Conservation (phyloP, 2,113 vertebrate species). For the Platanista minor region DNA sequence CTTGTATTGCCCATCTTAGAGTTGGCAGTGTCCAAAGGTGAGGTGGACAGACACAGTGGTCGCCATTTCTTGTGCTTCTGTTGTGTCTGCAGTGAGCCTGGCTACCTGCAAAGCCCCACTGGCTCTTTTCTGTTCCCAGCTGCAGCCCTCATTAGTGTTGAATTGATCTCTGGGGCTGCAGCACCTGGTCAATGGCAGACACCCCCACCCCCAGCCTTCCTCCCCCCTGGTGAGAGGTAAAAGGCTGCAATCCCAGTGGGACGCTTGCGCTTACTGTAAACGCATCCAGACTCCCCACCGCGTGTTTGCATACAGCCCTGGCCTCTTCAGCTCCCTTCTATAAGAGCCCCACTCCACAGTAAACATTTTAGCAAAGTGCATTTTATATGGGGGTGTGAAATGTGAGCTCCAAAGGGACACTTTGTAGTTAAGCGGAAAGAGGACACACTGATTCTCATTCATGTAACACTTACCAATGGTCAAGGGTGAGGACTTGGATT, state of each 20-base stretch:
- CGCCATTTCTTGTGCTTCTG: not conserved
- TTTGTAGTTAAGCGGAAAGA: conserved; percentile 30
- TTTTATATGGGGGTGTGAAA: not conserved
- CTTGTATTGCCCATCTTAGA: rapidly evolving
- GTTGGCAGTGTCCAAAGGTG: not conserved
- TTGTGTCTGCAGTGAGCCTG: not conserved
- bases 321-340: not conserved
- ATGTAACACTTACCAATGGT: not conserved
- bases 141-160: conserved; percentile 51
- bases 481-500: conserved; percentile 10
- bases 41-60: not conserved
- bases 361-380: conserved; percentile 57
- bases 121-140: conserved; percentile 30
- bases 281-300: conserved; percentile 25
- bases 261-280: conserved; percentile 42
- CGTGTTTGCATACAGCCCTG: conserved; percentile 64
- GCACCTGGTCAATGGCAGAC: conserved; percentile 54
- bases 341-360: not conserved
- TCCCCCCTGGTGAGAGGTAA: conserved; percentile 28
- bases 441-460: conserved; percentile 14
- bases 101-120: conserved; percentile 26
- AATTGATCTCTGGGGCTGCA: conserved; percentile 67
- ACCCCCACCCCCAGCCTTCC: no score
- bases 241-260: conserved; percentile 53
- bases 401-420: conserved; percentile 8